Base-by-base conservation (phyloP, 2,888 invertebrate genomes). In the Cosmia pyralina region DNA sequence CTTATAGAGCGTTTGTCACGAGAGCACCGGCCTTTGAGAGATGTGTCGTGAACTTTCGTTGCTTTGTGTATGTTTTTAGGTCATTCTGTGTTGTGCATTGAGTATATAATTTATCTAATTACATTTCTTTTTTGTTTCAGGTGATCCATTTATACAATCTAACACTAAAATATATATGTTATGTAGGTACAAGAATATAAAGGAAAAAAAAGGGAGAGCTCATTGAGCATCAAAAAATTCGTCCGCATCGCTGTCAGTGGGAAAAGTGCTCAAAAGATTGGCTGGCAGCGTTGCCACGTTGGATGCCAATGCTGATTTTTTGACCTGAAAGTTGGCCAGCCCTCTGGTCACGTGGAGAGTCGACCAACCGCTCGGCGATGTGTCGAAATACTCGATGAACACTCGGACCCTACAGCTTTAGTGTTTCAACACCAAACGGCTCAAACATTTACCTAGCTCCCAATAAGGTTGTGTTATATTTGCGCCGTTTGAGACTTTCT, bases 1-100 rank as follows among this genome's bases (percentile, higher is more conserved):
- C 77, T 75, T 50, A 64, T 72, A 73, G 80, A 86, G 85, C 81
- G 72, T 81, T 75, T 73, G 81, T 73, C 73, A 63, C 65, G 65
- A 86, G 79, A 69, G 79, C 69, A 75, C 64, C 73, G 44, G 58
- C 22, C 73, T 66, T 66, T 77, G 82, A 80, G 77, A 64, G 67
- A 75, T 50, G 58, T 69, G 58, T 71, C 46, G 62, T 67, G 55
- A 66, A 69, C 52, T 69, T 66, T 44, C 57, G 52, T 22, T 58
- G 58, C 55, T 59, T 55, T 66, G 62, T 68, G 13, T 78, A 62
- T 58, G 41, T 19, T 52, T 63, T 48, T 73, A 60, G 53, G 15
- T 55, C 41, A 41, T n/a, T n/a, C n/a, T 38, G 48, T 58, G 53
- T 44, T 60, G 38, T 59, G 19, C 2, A 58, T 74, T 65, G 22